These are phyloP conservation scores for Drosophila ambigua DNA, from an alignment of 1,140 invertebrate genomes.

Conservation along the genomic window DNA sequence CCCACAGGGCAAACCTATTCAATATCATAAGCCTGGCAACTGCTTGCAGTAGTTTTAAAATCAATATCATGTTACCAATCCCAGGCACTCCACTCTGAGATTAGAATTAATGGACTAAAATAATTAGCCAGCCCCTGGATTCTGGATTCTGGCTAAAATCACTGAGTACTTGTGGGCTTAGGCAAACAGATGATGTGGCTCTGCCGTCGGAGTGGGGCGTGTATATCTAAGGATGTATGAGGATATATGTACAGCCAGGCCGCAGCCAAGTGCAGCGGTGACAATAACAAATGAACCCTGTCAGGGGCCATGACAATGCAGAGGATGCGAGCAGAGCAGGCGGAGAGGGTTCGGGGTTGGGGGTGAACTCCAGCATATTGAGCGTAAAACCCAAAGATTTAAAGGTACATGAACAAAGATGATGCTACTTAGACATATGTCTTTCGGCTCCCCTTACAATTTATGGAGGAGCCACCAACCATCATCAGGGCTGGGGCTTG, in stretches of 20 bases:
- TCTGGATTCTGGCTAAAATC: conserved; percentile 32
- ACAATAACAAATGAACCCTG: conserved; percentile 76
- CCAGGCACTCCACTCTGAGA: conserved; percentile 34
- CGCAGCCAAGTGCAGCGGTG: conserved; percentile 71
- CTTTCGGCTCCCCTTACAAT: conserved; percentile 49
- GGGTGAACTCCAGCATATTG: conserved; percentile 53
- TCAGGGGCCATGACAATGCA: conserved; percentile 54
- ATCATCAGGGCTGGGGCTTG: conserved; percentile 30
- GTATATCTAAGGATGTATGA: conserved; percentile 33
- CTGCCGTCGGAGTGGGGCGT: conserved; percentile 5
- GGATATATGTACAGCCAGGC: conserved; percentile 57
- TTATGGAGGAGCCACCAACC: conserved; percentile 44
- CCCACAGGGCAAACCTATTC: no score
- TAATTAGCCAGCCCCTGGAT: conserved; percentile 65
- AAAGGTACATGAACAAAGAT: conserved; percentile 76
- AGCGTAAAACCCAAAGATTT: conserved; percentile 78
- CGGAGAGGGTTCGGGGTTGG: neutral
- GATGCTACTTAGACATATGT: conserved; percentile 70
- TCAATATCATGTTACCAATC: conserved; percentile 43
- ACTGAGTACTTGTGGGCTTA: conserved; percentile 50
- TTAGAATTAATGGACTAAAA: conserved; percentile 73
- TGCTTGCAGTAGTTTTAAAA: conserved; percentile 24
- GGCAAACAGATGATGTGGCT: conserved; percentile 68
- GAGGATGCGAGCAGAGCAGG: conserved; percentile 16
- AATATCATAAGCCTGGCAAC: neutral